Percentiles rank a stretch among this genome's conserved stretches.
Evolutionary conservation across 35 echinoderm and acorn worm genomes (phyloP).

Genomic region (Lytechinus pictus): DNA sequence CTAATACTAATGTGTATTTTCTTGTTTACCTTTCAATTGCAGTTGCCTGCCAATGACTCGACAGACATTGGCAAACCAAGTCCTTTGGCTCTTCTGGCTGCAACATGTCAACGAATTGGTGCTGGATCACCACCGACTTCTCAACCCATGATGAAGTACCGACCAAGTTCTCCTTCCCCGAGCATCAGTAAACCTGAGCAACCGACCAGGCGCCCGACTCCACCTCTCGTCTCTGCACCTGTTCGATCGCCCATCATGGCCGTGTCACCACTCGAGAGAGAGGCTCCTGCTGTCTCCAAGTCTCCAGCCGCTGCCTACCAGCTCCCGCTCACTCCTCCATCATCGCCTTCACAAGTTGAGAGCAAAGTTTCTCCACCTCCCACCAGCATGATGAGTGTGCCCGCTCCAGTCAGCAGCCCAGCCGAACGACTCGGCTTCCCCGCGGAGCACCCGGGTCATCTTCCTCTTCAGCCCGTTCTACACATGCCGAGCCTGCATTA

Average conservation of each 20-base stretch:
- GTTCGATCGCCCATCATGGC: background rate
- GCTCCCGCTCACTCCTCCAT: background rate
- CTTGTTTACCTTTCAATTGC: background rate
- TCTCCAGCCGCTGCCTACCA: background rate
- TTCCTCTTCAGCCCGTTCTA: background rate
- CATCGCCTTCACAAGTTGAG: background rate
- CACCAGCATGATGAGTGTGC: background rate
- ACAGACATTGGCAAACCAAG: background rate
- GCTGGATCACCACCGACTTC: background rate
- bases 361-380: background rate
- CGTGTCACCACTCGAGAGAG: background rate
- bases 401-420: background rate
- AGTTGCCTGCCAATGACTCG: background rate
- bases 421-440: background rate
- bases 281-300: background rate
- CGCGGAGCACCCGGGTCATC: background rate
- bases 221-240: background rate
- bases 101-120: background rate
- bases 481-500: background rate
- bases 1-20: background rate
- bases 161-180: background rate
- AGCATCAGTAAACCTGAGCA: background rate
- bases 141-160: background rate
- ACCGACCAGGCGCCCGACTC: background rate
- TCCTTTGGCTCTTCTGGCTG: background rate